Conservation (phyloP, 1,140 invertebrate genomes). For the Drosophila persimilis region DNA sequence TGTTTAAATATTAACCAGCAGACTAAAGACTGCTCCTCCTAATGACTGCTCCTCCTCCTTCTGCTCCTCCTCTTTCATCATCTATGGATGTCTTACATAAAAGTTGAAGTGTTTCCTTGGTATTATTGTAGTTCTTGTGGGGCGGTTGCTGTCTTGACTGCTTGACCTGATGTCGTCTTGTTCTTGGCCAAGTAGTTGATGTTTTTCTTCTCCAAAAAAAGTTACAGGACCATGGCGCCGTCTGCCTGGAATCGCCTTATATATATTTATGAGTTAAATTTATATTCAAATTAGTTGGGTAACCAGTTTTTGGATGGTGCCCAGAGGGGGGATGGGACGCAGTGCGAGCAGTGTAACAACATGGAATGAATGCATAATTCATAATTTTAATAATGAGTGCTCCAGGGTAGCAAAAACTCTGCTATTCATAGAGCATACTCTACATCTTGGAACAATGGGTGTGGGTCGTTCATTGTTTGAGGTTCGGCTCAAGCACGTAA, state of each 20-base stretch:
- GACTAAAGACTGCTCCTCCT: conserved; percentile 11
- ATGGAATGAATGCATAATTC: conserved; percentile 54
- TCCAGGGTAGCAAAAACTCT: conserved; percentile 30
- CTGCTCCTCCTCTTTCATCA: background rate
- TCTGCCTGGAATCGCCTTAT: conserved; percentile 33
- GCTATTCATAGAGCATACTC: conserved; percentile 26
- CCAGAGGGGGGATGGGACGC: background rate
- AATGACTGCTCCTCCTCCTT: no score
- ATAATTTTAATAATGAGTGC: conserved; percentile 65
- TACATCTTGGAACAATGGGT: conserved; percentile 52
- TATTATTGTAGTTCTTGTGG: conserved; percentile 19
- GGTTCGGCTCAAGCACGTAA: conserved; percentile 50
- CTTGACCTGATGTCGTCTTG: conserved; percentile 54
- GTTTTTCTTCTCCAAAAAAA: conserved; percentile 23
- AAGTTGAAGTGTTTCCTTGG: conserved; percentile 48
- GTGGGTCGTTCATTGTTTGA: conserved; percentile 44
- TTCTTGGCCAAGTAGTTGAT: conserved; percentile 50
- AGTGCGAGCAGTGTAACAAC: conserved; percentile 5
- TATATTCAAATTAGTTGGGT: conserved; percentile 54
- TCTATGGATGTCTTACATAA: conserved; percentile 32
- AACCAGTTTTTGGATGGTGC: background rate
- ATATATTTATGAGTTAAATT: conserved; percentile 59
- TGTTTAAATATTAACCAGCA: conserved; percentile 69
- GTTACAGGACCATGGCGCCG: conserved; percentile 46
- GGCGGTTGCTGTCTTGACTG: conserved; percentile 41